A percentile compares a stretch with the other conserved stretches of the same genome.
Evolutionary conservation across 2,888 invertebrate species (phyloP).

Genomic region (Nemoura dubitans): DNA sequence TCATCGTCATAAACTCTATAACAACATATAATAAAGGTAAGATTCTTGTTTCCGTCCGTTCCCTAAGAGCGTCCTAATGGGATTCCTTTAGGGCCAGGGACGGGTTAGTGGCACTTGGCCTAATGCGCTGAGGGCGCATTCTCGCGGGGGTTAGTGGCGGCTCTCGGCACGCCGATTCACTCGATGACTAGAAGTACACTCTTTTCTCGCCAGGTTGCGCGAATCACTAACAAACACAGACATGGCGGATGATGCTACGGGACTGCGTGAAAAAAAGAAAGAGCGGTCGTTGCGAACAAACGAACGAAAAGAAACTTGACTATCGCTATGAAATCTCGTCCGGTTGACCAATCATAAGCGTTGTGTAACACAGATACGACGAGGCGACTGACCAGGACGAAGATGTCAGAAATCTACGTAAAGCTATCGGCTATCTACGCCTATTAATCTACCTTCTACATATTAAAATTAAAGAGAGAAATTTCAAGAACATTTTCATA

Average conservation of each 20-base stretch:
- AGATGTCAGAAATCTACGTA: not conserved
- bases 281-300: not conserved
- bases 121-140: too few species aligned
- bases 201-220: not conserved
- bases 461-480: not conserved
- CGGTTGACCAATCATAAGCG: not conserved
- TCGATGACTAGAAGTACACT: not conserved
- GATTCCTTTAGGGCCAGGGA: too few species aligned
- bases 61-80: too few species aligned
- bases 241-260: not conserved
- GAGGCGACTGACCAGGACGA: not conserved
- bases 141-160: not conserved
- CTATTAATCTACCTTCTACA: too few species aligned
- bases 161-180: not conserved
- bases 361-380: not conserved
- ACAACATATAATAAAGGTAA: too few species aligned
- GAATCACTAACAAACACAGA: not conserved
- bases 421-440: not conserved
- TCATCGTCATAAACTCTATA: not conserved
- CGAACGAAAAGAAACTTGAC: not conserved
- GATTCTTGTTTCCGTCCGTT: too few species aligned
- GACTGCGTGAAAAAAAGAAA: not conserved
- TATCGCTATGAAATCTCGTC: too few species aligned
- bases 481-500: not conserved
- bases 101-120: too few species aligned